A percentile compares a stretch with the other conserved stretches of the same genome.
phyloP scores from a whole-genome alignment of 2,797 vertebrate genomes.

The Melanotaenia nigrans region DNA sequence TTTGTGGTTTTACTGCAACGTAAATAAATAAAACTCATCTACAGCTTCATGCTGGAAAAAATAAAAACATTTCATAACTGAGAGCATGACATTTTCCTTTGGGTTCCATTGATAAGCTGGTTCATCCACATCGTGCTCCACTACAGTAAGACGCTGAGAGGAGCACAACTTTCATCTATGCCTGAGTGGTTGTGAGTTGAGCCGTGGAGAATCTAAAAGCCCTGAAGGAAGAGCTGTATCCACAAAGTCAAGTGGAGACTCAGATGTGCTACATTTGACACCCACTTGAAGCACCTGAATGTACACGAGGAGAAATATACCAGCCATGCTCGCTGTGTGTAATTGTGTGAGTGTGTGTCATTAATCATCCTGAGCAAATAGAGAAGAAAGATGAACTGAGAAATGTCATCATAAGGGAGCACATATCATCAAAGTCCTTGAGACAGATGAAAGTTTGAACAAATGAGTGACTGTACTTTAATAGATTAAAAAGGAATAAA shows the following conservation, averaged over 20 bases:
- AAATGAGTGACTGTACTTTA: slow-evolving; percentile 58
- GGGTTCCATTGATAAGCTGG: slow-evolving; percentile 45
- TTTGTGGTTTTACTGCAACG: neutral
- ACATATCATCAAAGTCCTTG: slow-evolving; percentile 42
- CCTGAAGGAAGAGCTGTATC: slow-evolving; percentile 42
- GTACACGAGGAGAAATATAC: slow-evolving; percentile 30
- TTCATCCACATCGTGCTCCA: slow-evolving; percentile 11
- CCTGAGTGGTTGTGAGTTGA: slow-evolving; percentile 45
- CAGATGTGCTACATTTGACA: slow-evolving; percentile 32
- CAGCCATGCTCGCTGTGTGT: slow-evolving; percentile 4
- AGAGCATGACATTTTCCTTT: slow-evolving; percentile 35
- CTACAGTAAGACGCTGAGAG: slow-evolving; percentile 27
- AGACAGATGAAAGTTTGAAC: slow-evolving; percentile 51
- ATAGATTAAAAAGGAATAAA: slow-evolving; percentile 61
- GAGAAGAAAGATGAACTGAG: slow-evolving; percentile 26
- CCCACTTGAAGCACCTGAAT: slow-evolving; percentile 25
- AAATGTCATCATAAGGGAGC: slow-evolving; percentile 31
- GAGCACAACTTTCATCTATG: slow-evolving; percentile 54
- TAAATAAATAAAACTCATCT: slow-evolving; percentile 16
- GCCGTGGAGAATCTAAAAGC: slow-evolving; percentile 48
- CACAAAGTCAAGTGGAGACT: slow-evolving; percentile 50
- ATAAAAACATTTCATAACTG: slow-evolving; percentile 5
- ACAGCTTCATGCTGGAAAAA: slow-evolving; percentile 8
- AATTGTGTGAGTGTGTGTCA: neutral
- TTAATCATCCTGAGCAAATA: slow-evolving; percentile 45